phyloP scores from a whole-genome alignment of 2,888 invertebrate genomes.

The Cyrtodaria siliqua region DNA sequence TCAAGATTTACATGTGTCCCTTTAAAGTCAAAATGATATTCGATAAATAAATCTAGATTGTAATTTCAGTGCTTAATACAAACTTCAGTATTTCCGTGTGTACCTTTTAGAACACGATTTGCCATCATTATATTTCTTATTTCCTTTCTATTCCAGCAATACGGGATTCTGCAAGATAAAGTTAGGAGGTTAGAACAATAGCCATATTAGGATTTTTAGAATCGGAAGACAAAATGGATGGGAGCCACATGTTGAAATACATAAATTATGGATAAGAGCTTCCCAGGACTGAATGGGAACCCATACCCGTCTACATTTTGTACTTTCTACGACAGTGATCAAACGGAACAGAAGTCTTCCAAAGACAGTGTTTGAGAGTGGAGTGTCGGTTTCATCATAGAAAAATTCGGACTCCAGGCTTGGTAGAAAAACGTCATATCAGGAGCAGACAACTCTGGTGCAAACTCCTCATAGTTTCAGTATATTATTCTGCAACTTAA shows the following conservation, averaged over 20 bases:
- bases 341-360: conserved; percentile 34
- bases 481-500: too few relatives aligned
- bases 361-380: conserved; percentile 11
- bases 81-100: too few relatives aligned
- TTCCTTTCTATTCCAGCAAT: conserved; percentile 53
- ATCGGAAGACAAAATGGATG: too few relatives aligned
- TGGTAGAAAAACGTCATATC: conserved; percentile 9
- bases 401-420: background rate
- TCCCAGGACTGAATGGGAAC: too few relatives aligned
- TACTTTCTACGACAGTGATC: conserved; percentile 1
- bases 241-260: too few relatives aligned
- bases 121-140: conserved; percentile 8
- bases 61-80: too few relatives aligned
- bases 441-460: conserved; percentile 9
- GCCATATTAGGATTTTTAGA: background rate
- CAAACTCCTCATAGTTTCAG: conserved; percentile 6
- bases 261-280: too few relatives aligned
- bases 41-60: too few relatives aligned
- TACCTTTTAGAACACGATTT: too few relatives aligned
- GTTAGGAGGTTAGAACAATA: background rate
- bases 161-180: conserved; percentile 60
- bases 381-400: conserved; percentile 18
- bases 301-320: too few relatives aligned
- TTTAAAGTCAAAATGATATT: too few relatives aligned
- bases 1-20: too few relatives aligned